Evolutionary conservation across 2,113 vertebrate genomes (phyloP).

Genomic region (Nothobranchius kuhntae): DNA sequence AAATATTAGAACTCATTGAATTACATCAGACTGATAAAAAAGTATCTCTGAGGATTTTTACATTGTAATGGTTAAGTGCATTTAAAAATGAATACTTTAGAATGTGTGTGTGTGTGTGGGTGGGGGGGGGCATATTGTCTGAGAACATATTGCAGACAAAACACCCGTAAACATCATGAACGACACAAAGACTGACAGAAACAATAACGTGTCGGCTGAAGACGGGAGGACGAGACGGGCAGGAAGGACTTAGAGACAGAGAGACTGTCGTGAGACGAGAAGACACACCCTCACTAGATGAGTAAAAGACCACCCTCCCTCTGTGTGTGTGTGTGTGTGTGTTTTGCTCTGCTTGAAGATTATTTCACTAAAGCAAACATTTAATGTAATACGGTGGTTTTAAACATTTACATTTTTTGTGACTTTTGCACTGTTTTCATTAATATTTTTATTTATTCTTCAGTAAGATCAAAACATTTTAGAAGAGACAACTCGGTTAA

Average conservation of each 20-base stretch:
- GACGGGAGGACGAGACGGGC: conserved; percentile 57
- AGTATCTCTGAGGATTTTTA: too few species aligned
- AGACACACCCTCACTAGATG: conserved; percentile 40
- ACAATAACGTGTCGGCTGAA: conserved; percentile 39
- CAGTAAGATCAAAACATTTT: too few species aligned
- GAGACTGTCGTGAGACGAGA: conserved; percentile 47
- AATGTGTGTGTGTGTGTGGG: too few species aligned
- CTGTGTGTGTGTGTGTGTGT: conserved; percentile 6
- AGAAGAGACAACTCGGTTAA: too few species aligned
- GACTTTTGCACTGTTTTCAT: too few species aligned
- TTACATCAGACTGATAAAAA: too few species aligned
- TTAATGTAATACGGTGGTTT: too few species aligned
- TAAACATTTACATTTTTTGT: too few species aligned
- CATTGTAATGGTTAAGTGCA: too few species aligned
- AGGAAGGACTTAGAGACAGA: conserved; percentile 63
- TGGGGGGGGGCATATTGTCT: neutral
- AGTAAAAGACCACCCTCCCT: neutral
- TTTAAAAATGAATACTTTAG: too few species aligned
- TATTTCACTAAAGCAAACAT: neutral
- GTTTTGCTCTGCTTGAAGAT: neutral
- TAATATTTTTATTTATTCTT: too few species aligned
- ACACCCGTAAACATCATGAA: neutral
- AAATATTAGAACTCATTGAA: too few species aligned
- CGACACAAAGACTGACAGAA: conserved; percentile 2
- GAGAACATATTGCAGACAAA: conserved; percentile 2